Base-by-base conservation (phyloP, 2,113 vertebrate genomes). In the Rhabdomys dilectus region DNA sequence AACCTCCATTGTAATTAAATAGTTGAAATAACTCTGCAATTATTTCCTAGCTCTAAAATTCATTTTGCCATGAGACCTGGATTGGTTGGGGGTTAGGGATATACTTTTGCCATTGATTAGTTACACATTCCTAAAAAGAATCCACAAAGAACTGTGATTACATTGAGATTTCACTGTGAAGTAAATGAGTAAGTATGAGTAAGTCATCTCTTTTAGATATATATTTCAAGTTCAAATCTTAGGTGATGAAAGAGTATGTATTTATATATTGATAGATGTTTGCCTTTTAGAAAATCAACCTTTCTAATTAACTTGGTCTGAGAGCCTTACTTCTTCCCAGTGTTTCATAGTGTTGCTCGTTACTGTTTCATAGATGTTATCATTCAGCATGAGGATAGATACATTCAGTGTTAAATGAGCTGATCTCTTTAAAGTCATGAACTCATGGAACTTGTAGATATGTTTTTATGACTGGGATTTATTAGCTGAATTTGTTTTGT, bases 381-480 rank as follows among this genome's bases (percentile, higher is more conserved):
- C 53, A 94, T 81, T 96, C 70, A 95, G 70, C 76, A 64, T 85
- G 58, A 91, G 34, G n/a, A 93, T 36, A 95, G 42, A 90, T 72
- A 90, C 2, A 93, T 36, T 95, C 92, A 85, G 21, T 97, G 88
- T 89, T 95, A 97, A 97, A 85, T 96, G 84, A 96, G 64, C 45
- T 88, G 84, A 95, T 91, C 42, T 4, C 17, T 94, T 96, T 88
- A 95, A 96, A 96, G 88, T 80, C 34, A 96, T 93, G 29, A 91
- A 95, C 42, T 92, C 82, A 64, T 51, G 5, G 22, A 22, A 80
- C 56, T 93, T n/a, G 34, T 72, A 90, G n/a, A 64, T 93, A 6
- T 92, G 45, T 88, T 97, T 66, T 36, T 95, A 51, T 96, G 81
- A 88, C 85, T 96, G 24, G 91, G 89, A 95, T 96, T 94, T 92